Conservation (phyloP, 1,140 invertebrate species). For the Phymorhynchus buccinoides region DNA sequence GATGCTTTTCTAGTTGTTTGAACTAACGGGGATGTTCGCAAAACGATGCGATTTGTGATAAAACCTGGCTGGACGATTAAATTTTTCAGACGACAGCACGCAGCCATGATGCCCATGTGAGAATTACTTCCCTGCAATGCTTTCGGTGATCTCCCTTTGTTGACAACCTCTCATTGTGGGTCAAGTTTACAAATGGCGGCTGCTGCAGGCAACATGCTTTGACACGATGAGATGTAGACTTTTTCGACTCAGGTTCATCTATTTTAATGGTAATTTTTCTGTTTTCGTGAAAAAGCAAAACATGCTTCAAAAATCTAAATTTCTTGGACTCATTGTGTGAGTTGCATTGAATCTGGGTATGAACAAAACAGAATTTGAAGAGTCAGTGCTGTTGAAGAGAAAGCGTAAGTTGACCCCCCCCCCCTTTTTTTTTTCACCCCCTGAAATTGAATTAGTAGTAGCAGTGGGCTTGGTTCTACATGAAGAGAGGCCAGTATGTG, state of each 20-base stretch:
- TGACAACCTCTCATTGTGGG: slow-evolving; percentile 32
- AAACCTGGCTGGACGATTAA: neutral
- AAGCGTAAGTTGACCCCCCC: too few species aligned
- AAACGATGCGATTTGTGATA: neutral
- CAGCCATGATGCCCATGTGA: neutral
- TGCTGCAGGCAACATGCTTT: slow-evolving; percentile 35
- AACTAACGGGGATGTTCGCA: neutral
- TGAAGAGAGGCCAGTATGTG: too few species aligned
- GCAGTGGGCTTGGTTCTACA: too few species aligned
- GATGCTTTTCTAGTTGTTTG: neutral
- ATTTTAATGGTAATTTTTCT: neutral
- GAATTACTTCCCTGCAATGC: neutral
- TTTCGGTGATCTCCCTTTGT: slow-evolving; percentile 23
- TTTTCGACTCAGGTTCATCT: neutral
- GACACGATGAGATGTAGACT: slow-evolving; percentile 17
- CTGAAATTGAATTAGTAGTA: too few species aligned
- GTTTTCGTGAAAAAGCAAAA: neutral
- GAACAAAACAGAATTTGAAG: too few species aligned
- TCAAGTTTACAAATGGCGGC: slow-evolving; percentile 52
- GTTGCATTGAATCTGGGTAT: too few species aligned
- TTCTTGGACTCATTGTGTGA: neutral
- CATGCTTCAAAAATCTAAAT: neutral
- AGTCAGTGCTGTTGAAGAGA: too few species aligned
- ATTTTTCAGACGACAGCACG: neutral
- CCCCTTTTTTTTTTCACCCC: too few species aligned